Evolutionary conservation across 2,888 invertebrate genomes (phyloP).

Genomic region (Leistus spinibarbis): DNA sequence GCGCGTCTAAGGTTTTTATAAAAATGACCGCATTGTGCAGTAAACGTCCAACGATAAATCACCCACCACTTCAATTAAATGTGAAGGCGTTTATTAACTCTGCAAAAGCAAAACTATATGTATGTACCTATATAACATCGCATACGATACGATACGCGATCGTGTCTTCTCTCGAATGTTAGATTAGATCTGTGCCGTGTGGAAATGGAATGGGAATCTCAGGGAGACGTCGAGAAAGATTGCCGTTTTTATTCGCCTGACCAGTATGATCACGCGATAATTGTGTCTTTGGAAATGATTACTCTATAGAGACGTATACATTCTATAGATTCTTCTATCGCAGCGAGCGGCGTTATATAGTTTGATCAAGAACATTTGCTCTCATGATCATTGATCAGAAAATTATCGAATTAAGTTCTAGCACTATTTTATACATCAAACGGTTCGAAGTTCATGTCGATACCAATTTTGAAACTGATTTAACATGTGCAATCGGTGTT

Average conservation of each 20-base stretch:
- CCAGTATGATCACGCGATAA: neutral
- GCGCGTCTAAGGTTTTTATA: slow-evolving; percentile 21
- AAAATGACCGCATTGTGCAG: slow-evolving; percentile 26
- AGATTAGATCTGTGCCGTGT: neutral
- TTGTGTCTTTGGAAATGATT: neutral
- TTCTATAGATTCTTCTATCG: neutral
- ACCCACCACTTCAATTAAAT: slow-evolving; percentile 34
- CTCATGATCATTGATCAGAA: neutral
- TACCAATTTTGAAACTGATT: no score
- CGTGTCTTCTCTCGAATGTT: neutral
- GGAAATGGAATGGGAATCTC: no score
- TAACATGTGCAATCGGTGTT: no score
- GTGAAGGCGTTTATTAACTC: slow-evolving; percentile 31
- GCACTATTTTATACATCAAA: neutral
- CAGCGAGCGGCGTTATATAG: neutral
- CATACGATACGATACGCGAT: neutral
- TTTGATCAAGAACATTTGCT: neutral
- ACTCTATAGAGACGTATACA: neutral
- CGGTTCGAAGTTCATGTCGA: no score
- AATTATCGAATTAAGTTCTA: neutral
- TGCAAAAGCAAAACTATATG: slow-evolving; percentile 5
- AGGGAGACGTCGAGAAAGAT: neutral
- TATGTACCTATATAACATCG: neutral
- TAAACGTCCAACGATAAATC: slow-evolving; percentile 29
- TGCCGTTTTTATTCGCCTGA: neutral